phyloP scores from a whole-genome alignment of 2,888 invertebrate species.

The Phyllotreta cruciferae region DNA sequence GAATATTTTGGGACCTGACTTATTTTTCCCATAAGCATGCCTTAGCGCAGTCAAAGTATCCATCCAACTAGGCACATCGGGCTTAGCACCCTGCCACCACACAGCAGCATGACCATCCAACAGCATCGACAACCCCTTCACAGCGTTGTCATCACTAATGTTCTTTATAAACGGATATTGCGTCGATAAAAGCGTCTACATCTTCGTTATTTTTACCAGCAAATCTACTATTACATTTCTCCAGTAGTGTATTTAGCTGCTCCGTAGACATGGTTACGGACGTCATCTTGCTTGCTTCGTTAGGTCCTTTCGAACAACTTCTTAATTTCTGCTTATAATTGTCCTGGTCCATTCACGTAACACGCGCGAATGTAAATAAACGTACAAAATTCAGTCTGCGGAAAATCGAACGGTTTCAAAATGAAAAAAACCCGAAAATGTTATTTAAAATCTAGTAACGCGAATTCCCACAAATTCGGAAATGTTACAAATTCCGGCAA shows the following conservation, averaged over 20 bases:
- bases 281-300: too few species aligned
- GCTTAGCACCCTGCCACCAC: slow-evolving; percentile 43
- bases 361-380: too few species aligned
- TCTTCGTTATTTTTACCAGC: slow-evolving; percentile 32
- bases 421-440: too few species aligned
- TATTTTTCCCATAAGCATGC: slow-evolving; percentile 34
- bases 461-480: too few species aligned
- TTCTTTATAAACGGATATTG: slow-evolving; percentile 42
- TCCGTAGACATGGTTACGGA: too few species aligned
- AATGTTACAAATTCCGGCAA: too few species aligned
- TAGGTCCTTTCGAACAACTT: too few species aligned
- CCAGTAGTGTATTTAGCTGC: too few species aligned
- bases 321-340: too few species aligned
- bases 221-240: slow-evolving; percentile 36
- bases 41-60: slow-evolving; percentile 33
- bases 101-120: slow-evolving; percentile 38
- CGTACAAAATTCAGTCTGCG: too few species aligned
- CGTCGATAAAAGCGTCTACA: slow-evolving; percentile 43
- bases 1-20: slow-evolving; percentile 21
- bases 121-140: slow-evolving; percentile 44
- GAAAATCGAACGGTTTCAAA: too few species aligned
- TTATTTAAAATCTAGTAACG: not conserved
- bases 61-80: slow-evolving; percentile 30
- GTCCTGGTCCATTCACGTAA: too few species aligned
- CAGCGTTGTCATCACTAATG: slow-evolving; percentile 38